These are phyloP conservation scores for Neotoma lepida DNA, from an alignment of 2,113 vertebrate species.

Conservation along the genomic window DNA sequence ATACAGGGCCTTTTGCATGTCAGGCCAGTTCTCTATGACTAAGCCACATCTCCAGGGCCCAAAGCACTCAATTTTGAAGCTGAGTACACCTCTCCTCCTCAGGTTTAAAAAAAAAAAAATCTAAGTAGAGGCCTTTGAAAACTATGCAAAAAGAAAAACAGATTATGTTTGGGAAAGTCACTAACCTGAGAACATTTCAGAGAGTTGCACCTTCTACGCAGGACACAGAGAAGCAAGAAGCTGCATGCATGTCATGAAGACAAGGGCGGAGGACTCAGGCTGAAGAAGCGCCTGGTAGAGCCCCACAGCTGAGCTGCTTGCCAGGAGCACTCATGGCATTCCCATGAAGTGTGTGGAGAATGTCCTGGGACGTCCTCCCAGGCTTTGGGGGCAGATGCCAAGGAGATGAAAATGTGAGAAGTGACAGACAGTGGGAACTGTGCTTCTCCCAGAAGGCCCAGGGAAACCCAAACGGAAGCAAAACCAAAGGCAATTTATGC, in stretches of 20 bases:
- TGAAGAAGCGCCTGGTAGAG: no score
- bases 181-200: not conserved
- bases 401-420: not conserved
- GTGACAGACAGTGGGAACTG: not conserved
- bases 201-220: not conserved
- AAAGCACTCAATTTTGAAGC: not conserved
- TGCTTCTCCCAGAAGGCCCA: not conserved
- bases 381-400: not conserved
- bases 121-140: not conserved
- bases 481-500: conserved; percentile 3
- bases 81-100: not conserved
- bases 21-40: not conserved
- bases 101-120: not conserved
- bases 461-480: not conserved
- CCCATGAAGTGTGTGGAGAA: not conserved
- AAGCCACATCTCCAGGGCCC: not conserved
- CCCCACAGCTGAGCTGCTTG: not conserved
- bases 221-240: not conserved
- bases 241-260: not conserved
- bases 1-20: not conserved
- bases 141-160: not conserved
- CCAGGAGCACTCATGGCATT: fast-evolving
- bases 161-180: not conserved
- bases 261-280: not conserved
- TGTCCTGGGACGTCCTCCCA: not conserved